Conservation (phyloP, 1,140 invertebrate species). For the Amphibalanus amphitrite region DNA sequence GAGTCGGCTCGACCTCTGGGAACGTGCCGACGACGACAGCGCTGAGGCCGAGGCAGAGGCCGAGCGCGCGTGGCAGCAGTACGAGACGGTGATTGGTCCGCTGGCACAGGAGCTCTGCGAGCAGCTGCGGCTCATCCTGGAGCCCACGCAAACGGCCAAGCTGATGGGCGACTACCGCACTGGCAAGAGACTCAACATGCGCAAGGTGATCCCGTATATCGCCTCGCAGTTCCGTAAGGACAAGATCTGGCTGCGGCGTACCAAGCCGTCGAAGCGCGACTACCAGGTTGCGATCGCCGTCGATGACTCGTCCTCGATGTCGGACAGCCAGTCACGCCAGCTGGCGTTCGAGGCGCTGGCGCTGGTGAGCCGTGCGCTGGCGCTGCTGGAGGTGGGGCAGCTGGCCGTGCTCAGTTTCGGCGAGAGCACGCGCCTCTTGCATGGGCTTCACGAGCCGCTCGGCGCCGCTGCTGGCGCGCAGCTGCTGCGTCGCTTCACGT, state of each 20-base stretch:
- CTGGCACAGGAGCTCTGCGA: slow-evolving; percentile 82
- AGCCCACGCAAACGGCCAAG: slow-evolving; percentile 82
- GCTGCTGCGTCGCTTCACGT: slow-evolving; percentile 46
- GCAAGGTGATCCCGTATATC: slow-evolving; percentile 93
- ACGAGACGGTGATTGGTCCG: slow-evolving; percentile 35
- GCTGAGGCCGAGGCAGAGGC: slow-evolving; percentile 33
- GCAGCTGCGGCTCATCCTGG: slow-evolving; percentile 76
- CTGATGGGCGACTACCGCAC: slow-evolving; percentile 90
- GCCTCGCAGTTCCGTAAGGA: slow-evolving; percentile 98
- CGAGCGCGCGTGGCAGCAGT: slow-evolving; percentile 33
- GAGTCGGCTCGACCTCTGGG: slow-evolving; percentile 35
- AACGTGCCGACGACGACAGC: too few relatives aligned
- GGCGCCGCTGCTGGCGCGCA: slow-evolving; percentile 56
- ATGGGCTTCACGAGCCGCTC: slow-evolving; percentile 71
- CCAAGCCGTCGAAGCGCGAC: slow-evolving; percentile 84
- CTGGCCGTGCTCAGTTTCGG: slow-evolving; percentile 85
- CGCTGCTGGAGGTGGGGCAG: slow-evolving; percentile 81
- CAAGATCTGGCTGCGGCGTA: slow-evolving; percentile 94
- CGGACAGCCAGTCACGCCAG: slow-evolving; percentile 33
- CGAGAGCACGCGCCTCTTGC: slow-evolving; percentile 60
- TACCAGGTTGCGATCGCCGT: slow-evolving; percentile 94
- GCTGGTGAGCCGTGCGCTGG: slow-evolving; percentile 76
- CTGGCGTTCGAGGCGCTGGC: slow-evolving; percentile 88
- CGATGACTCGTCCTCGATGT: slow-evolving; percentile 75
- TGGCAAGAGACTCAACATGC: slow-evolving; percentile 94